Evolutionary conservation across 2,113 vertebrate genomes (phyloP), one percentile per base, ranked within the genome.

Genomic region (Morone saxatilis): DNA sequence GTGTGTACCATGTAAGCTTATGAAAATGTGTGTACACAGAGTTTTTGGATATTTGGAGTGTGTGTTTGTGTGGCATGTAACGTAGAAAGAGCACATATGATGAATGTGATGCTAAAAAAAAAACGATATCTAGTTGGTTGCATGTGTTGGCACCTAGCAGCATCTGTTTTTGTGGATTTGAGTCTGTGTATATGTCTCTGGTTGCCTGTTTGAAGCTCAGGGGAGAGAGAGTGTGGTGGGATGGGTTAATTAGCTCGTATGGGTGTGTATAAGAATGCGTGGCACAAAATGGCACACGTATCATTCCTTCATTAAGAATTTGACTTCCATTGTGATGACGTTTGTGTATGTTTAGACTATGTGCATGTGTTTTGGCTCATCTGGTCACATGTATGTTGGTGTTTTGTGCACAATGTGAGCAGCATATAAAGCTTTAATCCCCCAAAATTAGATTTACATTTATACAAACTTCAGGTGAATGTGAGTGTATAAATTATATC

Each of bases 111-210:
- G 75, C 84, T 86, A 54, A n/a, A n/a, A 71, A 81, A 59, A 51
- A 81, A 59, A 51, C 72, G 66, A 47, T 54, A 47, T 36, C 70
- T 57, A 36, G 62, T 70, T 53, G n/a, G n/a, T 8, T 81, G 81
- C 71, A 72, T 72, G 88, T 84, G 88, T 86, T 68, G 57, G 65
- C 57, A 84, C 70, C 40, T 45, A 48, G 62, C 76, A 87, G 88
- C 88, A 87, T 86, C 80, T 90, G 88, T 59, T 83, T 85, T 22
- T 66, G 83, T 75, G 78, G 80, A 76, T 81, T 56, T 1, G 31
- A 62, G 65, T 91, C 78, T 89, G 80, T 75, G 73, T 67, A 63
- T 66, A 25, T 25, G 25, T 25, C 1, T 77, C 76, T 68, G 81
- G 78, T 87, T 71, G 82, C 51, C 51, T 82, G 69, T 79, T 83